Evolutionary conservation across 2,113 vertebrate species (phyloP), one percentile per base, ranked within the genome.

Genomic region (Charadrius vociferus): DNA sequence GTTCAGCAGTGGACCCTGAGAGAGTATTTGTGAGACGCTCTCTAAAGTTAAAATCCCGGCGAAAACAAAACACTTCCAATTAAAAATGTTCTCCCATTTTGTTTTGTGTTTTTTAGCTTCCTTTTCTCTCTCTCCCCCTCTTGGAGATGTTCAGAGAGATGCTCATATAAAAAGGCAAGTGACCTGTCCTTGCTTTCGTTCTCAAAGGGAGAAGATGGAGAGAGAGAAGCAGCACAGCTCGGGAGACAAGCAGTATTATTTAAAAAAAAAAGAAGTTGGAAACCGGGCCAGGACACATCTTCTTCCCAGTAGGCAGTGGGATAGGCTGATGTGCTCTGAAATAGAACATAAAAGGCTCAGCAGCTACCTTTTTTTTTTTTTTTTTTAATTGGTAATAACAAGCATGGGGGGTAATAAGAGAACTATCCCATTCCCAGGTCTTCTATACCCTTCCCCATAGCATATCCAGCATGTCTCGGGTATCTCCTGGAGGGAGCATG

Each of bases 141-240:
- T 72, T 88, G 56, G 89, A 84, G 58, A 53, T 39, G 67, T 95
- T 97, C 95, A 94, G 96, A 90, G 86, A 94, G 96, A 97, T 86
- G 90, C 93, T 97, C 24, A 30, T 86, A 88, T 93, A 96, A 98
- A 98, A 98, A 98, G 95, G 93, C 93, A 67, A 95, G 96, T 96
- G 98, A 98, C 98, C 97, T 96, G 98, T 98, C 98, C 98, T 98
- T 98, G 98, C 97, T 98, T 98, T 96, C 59, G 3, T 82, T 89
- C 95, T 95, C 92, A 83, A 78, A 92, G 92, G 93, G 88, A 86
- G 71, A 73, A n/a, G 87, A 96, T 59, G 62, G 68, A 27, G 81
- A 95, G 91, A 91, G 91, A 91, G 91, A 92, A 92, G 63, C 81
- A 77, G 72, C 82, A 68, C 7, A 24, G 82, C 94, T 61, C 58